Conservation (phyloP, 1,140 invertebrate genomes). For the Papilio aristodemus region DNA sequence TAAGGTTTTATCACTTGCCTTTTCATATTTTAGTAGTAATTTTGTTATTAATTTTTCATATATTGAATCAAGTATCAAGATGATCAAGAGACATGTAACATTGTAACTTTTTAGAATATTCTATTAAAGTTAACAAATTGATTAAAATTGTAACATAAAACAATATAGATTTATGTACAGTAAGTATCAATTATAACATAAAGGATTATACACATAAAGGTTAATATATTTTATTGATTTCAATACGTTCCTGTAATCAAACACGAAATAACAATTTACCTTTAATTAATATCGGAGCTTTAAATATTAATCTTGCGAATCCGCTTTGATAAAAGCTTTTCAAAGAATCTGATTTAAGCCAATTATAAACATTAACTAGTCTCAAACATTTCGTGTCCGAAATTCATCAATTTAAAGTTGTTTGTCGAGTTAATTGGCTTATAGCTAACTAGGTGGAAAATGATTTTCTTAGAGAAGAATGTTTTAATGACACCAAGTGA, state of each 20-base stretch:
- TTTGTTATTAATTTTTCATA: neutral
- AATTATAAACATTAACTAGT: slow-evolving; percentile 18
- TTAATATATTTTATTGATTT: neutral
- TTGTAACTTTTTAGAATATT: too few relatives aligned
- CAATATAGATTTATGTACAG: too few relatives aligned
- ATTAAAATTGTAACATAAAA: too few relatives aligned
- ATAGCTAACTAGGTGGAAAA: neutral
- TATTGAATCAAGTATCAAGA: neutral
- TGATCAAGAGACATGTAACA: too few relatives aligned
- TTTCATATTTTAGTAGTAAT: neutral
- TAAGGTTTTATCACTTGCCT: neutral
- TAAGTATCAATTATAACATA: too few relatives aligned
- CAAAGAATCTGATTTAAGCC: slow-evolving; percentile 10
- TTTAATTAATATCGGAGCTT: slow-evolving; percentile 5
- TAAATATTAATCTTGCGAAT: neutral
- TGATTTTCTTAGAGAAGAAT: neutral
- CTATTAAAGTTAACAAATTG: too few relatives aligned
- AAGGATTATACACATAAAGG: neutral
- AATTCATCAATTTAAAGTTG: slow-evolving; percentile 19
- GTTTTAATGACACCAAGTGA: neutral
- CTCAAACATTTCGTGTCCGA: slow-evolving; percentile 8
- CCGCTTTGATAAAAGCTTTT: slow-evolving; percentile 15
- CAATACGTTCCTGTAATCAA: neutral
- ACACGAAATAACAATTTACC: neutral
- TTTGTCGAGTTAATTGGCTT: slow-evolving; percentile 6